Conservation (phyloP, 2,888 invertebrate species). For the Tolmerus cingulatus region DNA sequence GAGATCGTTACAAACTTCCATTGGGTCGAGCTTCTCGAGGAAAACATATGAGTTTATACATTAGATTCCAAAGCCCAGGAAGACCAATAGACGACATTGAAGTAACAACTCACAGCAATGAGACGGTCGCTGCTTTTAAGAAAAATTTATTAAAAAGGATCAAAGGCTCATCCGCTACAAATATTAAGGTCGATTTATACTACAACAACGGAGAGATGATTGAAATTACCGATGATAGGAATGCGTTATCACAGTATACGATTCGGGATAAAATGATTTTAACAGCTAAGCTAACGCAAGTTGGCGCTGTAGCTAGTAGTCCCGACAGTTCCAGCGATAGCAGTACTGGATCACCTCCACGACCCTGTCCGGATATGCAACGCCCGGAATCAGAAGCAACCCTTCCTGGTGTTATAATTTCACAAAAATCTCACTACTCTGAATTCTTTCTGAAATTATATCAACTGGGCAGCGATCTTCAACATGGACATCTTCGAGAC, state of each 20-base stretch:
- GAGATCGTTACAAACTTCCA: conserved; percentile 88
- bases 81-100: conserved; percentile 92
- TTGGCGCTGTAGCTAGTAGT: conserved; percentile 76
- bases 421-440: conserved; percentile 79
- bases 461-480: conserved; percentile 84
- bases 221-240: conserved; percentile 86
- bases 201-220: conserved; percentile 84
- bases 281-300: conserved; percentile 79
- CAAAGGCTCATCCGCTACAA: conserved; percentile 68
- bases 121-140: conserved; percentile 87
- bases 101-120: conserved; percentile 91
- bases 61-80: conserved; percentile 87
- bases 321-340: conserved; percentile 95
- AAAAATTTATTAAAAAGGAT: conserved; percentile 72
- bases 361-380: conserved; percentile 78
- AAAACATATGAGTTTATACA: conserved; percentile 84
- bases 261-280: conserved; percentile 89
- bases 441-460: conserved; percentile 87
- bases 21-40: conserved; percentile 87
- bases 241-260: conserved; percentile 84
- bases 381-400: conserved; percentile 86
- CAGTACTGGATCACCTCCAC: conserved; percentile 90
- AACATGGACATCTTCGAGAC: conserved; percentile 82
- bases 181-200: conserved; percentile 90
- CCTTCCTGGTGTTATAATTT: conserved; percentile 91